Base-by-base conservation (phyloP, 2,888 invertebrate species). In the Epicampocera succincta region DNA sequence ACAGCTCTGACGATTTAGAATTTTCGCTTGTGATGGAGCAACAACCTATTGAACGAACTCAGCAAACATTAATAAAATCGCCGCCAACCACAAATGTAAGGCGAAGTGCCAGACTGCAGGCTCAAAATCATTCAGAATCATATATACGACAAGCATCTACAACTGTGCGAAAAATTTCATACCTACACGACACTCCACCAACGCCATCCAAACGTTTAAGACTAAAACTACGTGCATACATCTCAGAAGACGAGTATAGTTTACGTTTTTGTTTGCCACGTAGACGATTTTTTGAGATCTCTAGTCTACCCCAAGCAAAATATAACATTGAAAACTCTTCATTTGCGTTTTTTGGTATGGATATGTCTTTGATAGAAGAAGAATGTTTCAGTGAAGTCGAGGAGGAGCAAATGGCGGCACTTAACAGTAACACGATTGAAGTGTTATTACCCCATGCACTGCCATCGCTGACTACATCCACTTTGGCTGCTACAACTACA, bases 211-310 rank as follows among this genome's bases (percentile, higher is more conserved):
- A 21, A 19, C 65, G 29, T 5, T 25, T 58, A 40, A 48, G 29
- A 33, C 33, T 17, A 9, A 48, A 40, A 33, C 33, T 17, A 9
- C 40, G 40, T 6, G 12, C 48, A 12, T 48, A 48, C 46, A 58
- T 80, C 40, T 73, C 75, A 0, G 84, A 84, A 78, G 46, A 58
- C 2, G 80, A 84, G 69, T 83, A 83, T 40, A 61, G 48, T 46
- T 68, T 78, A 56, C 74, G 83, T 38, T 75, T 69, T 58, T 75
- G 74, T 48, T 50, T 83, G 29, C 38, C 61, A 2, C 44, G 40
- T 4, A 74, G 72, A 38, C 65, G 25, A 50, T 63, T 73, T 68
- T 15, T 78, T 40, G n/a, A 68, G 46, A 76, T 80, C 33, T 1
- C 12, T 0, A 19, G 61, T 38, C 19, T 74, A 11, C 40, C 46